Base-by-base conservation (phyloP, 23 tunicate species). In the Halocynthia aurantium region DNA sequence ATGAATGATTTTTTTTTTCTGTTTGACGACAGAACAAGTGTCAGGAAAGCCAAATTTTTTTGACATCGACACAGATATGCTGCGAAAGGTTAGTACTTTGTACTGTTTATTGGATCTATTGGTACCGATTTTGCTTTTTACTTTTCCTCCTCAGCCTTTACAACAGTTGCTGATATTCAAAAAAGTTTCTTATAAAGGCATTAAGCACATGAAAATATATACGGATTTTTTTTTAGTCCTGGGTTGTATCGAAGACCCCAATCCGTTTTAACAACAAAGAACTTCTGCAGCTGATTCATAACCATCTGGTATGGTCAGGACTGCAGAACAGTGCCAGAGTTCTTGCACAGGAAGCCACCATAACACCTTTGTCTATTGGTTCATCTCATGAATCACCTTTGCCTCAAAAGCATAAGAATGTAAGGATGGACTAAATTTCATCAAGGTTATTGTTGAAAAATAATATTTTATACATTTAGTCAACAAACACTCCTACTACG, bases 221-320 rank as follows among this genome's bases (percentile, higher is more conserved):
- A n/a, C 2, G 12, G 9, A 31, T 31, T 8, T 49, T 19, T 65
- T 52, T 72, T 8, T 77, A 86, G 85, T 83, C 86, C 49, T 84
- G 82, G 75, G 81, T 91, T 15, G 97, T 91, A 6, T 85, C 90
- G 11, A 86, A 85, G 61, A 91, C 97, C 6, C 79, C 72, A 22
- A 85, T 91, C 21, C 90, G 86, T 53, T 91, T 69, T 80, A 82
- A 85, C 77, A 91, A 91, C 69, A 74, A 78, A 12, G 97, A 91
- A 52, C 54, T 91, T 58, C 97, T 91, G 10, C 85, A 81, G 55
- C 58, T 91, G 64, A 91, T 91, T 51, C 97, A 91, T 81, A 72
- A 77, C 56, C 97, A 91, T 62, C 81, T 91, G 0, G 31, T 44
- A 19, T 85, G 90, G 90, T 85, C 87, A n/a, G 90, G 90, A 1